Evolutionary conservation across 1,140 invertebrate species (phyloP), one percentile per base, ranked within the genome.

Genomic region (Apis florea): DNA sequence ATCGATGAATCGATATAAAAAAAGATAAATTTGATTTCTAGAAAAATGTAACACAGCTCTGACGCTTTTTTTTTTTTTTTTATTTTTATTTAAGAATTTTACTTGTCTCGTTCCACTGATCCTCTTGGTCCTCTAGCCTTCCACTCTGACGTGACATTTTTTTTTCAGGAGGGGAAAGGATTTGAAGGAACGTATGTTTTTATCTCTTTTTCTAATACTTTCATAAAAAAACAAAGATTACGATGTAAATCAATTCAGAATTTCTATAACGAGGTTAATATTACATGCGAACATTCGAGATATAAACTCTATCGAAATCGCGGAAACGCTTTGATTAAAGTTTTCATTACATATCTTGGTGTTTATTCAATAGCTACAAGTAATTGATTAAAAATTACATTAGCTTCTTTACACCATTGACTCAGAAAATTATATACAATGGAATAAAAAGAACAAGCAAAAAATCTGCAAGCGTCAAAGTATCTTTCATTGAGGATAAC

Each of bases 71-170:
- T 17, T 26, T 6, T 26, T 47, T 47, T 26, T 12, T 26, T 49
- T n/a, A n/a, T n/a, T 26, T 40, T 59, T 24, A 64, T 75, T 56
- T 58, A 56, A 86, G 47, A 49, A 53, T 68, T 86, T 85, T 85
- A 79, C 73, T 75, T 75, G 77, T 53, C 75, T 69, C 64, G 67
- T 79, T 17, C 80, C 78, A 64, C 26, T 59, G 66, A 87, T 88
- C 82, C 69, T 87, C 85, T 87, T 89, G 74, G 82, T 87, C 83
- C 64, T 87, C 74, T 72, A 87, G 56, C 75, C 78, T 59, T 58
- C 75, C 56, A 78, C 53, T 72, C 79, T 78, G 72, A 51, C 58
- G 24, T 76, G 24, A 15, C 12, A 47, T 59, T 11, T 79, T n/a
- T 79, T 54, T 82, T 85, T 69, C 49, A 64, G 21, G 59, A 82